These are phyloP conservation scores for Vespertilio murinus DNA, from an alignment of 2,797 vertebrate species.

Conservation along the genomic window DNA sequence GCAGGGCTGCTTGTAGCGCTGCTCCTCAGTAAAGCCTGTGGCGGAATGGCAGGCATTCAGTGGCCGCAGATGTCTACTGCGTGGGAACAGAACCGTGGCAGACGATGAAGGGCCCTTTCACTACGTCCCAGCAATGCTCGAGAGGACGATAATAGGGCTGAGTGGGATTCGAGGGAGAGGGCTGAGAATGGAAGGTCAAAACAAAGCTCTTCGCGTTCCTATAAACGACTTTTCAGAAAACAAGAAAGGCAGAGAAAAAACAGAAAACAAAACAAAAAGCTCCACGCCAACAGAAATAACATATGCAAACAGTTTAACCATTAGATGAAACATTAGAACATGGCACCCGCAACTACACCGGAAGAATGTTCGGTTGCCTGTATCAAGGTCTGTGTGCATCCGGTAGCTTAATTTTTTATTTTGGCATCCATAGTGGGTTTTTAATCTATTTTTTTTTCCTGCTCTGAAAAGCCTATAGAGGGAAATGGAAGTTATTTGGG, in stretches of 20 bases:
- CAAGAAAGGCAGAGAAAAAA: not conserved
- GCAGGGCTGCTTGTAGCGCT: not conserved
- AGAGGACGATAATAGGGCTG: not conserved
- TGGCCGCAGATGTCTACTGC: not conserved
- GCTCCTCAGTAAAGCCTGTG: not conserved
- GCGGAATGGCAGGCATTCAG: not conserved
- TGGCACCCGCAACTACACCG: not conserved
- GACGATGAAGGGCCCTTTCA: not conserved
- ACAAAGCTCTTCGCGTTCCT: not conserved
- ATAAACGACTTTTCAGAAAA: not conserved
- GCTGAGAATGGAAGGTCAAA: not conserved
- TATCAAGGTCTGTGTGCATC: not conserved
- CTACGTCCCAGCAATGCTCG: not conserved
- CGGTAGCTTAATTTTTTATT: conserved; percentile 29
- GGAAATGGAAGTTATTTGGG: conserved; percentile 39
- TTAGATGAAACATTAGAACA: conserved; percentile 4
- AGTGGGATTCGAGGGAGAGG: not conserved
- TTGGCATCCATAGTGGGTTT: conserved; percentile 36
- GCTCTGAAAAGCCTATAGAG: conserved; percentile 9
- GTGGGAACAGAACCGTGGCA: not conserved
- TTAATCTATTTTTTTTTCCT: conserved; percentile 41
- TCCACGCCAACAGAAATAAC: not conserved
- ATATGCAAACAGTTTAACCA: not conserved
- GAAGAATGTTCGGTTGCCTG: conserved; percentile 20
- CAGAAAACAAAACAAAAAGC: not conserved